These are phyloP conservation scores for Dinocampus coccinellae DNA, from an alignment of 2,888 invertebrate species.

Conservation along the genomic window DNA sequence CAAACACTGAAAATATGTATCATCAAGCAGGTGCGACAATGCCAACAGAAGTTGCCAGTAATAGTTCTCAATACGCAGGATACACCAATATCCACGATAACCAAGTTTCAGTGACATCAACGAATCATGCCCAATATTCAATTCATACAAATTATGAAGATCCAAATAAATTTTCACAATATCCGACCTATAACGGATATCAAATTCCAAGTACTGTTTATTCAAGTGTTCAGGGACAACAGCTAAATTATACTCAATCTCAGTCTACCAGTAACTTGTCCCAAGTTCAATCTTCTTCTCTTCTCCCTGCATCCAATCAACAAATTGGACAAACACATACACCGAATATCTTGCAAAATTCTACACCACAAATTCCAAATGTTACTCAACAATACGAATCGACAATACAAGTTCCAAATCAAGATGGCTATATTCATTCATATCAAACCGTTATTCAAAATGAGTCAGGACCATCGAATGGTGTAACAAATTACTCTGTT, in stretches of 20 bases:
- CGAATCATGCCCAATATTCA: constrained; percentile 36
- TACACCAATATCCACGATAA: constrained; percentile 36
- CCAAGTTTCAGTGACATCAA: constrained; percentile 25
- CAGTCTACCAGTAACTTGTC: constrained; percentile 28
- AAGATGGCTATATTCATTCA: background rate
- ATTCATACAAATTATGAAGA: constrained; percentile 12
- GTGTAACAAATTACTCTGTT: background rate
- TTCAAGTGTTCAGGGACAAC: constrained; percentile 24
- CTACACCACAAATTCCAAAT: constrained; percentile 17
- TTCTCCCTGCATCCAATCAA: background rate
- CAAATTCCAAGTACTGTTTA: constrained; percentile 32
- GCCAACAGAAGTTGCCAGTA: constrained; percentile 46
- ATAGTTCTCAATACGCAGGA: constrained; percentile 45
- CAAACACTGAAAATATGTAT: constrained; percentile 49
- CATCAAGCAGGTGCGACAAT: constrained; percentile 46
- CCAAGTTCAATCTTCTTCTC: constrained; percentile 26
- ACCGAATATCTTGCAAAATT: constrained; percentile 33
- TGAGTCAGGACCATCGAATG: background rate
- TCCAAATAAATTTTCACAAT: constrained; percentile 7
- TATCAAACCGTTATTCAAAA: background rate
- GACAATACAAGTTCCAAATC: constrained; percentile 34
- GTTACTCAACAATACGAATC: constrained; percentile 33
- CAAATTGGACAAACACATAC: constrained; percentile 1
- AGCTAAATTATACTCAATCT: constrained; percentile 13
- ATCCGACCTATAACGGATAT: constrained; percentile 20